phyloP scores from a whole-genome alignment of 2,797 vertebrate genomes.

The Coracias cyanogaster region DNA sequence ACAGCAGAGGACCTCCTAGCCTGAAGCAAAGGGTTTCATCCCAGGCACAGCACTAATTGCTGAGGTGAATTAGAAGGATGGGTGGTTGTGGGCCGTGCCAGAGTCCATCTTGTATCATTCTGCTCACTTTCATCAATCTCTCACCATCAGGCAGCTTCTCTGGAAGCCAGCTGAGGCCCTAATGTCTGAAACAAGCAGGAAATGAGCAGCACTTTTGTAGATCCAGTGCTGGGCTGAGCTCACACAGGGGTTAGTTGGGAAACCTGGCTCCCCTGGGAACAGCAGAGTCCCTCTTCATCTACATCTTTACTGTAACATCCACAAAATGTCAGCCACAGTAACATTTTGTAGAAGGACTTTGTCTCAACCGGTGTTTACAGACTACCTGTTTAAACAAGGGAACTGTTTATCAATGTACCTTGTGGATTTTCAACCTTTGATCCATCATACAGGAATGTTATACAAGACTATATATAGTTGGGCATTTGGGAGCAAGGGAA shows the following conservation, averaged over 20 bases:
- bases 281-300: background rate
- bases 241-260: background rate
- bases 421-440: background rate
- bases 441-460: background rate
- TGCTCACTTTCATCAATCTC: slow-evolving; percentile 28
- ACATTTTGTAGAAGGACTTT: background rate
- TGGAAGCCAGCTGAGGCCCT: background rate
- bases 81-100: background rate
- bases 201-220: background rate
- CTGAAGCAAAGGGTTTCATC: background rate
- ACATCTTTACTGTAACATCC: background rate
- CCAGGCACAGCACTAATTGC: background rate
- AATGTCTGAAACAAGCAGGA: background rate
- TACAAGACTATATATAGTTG: background rate
- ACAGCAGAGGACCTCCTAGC: background rate
- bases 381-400: background rate
- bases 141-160: slow-evolving; percentile 35
- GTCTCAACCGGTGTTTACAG: background rate
- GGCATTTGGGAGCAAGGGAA: background rate
- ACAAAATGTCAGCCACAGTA: background rate
- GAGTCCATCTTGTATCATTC: background rate
- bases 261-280: background rate
- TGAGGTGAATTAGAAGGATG: background rate
- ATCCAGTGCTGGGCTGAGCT: background rate
- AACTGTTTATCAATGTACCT: background rate